Evolutionary conservation across 2,113 vertebrate genomes (phyloP), one percentile per base, ranked within the genome.

Genomic region (Trogon surrucura): DNA sequence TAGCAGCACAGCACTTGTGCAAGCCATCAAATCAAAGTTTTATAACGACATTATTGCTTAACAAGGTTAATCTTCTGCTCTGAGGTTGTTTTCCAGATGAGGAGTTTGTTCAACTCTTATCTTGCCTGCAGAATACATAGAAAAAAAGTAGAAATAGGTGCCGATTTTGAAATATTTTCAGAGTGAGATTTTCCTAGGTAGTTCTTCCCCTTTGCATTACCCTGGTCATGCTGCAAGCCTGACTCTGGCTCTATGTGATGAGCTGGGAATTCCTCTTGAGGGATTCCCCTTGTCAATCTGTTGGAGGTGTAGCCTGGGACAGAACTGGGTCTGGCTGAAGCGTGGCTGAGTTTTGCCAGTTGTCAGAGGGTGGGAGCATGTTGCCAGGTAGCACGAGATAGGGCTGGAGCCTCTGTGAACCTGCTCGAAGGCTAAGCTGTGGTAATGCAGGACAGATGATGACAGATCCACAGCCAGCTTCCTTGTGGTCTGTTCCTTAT

Each of bases 11-110:
- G 48, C 34, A 44, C 14, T 96, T 93, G 58, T 83, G 82, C 64
- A 94, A 93, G 56, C 38, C 54, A n/a, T 36, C 65, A 60, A 53
- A 84, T 51, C 21, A 3, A 80, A 57, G 51, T 73, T 93, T 83
- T 93, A 58, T 27, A 78, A 85, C 22, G 13, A 7, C 1, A 4
- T 48, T 85, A 7, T 88, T 93, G 89, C 69, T 88, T 83, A 91
- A 85, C 25, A 66, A 64, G 34, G 29, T 67, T 60, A 56, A 7
- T 77, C 53, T 73, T 83, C 58, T 64, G 11, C 77, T 74, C 69
- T 64, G 79, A 74, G 34, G 16, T 30, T 56, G 34, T 48, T 95
- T 92, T 78, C 48, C 80, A 45, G 66, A 38, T 53, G 64, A 81
- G 44, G n/a, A 67, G 36, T 67, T 80, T 54, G 38, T 85, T 48